These are phyloP conservation scores for Gambusia yucatana DNA, from an alignment of 2,797 vertebrate species.

Conservation along the genomic window DNA sequence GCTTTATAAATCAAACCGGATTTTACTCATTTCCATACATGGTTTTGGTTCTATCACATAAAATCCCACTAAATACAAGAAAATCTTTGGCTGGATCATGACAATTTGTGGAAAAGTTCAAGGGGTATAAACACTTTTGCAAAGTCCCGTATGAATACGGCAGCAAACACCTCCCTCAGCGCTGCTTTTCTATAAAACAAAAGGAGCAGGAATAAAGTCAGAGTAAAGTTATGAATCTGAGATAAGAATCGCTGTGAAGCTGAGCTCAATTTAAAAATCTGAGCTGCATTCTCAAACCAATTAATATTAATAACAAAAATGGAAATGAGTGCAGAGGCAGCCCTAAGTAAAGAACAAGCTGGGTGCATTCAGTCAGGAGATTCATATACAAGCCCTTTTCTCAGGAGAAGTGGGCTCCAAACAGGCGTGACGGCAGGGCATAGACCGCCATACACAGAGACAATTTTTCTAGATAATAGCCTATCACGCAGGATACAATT, in stretches of 20 bases:
- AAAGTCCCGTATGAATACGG: neutral
- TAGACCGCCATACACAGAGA: conserved; percentile 94
- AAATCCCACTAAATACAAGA: neutral
- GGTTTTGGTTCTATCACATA: neutral
- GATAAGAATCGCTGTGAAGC: conserved; percentile 81
- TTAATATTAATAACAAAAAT: conserved; percentile 89
- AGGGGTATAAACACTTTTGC: neutral
- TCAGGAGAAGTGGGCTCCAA: conserved; percentile 94
- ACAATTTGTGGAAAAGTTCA: neutral
- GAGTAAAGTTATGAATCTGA: conserved; percentile 79
- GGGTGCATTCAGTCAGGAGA: conserved; percentile 87
- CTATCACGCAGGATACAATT: conserved; percentile 99
- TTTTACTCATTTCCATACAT: neutral
- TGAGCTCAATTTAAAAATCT: conserved; percentile 79
- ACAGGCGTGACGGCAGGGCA: conserved; percentile 93
- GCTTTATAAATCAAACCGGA: neutral
- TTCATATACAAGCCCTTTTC: conserved; percentile 91
- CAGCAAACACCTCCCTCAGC: conserved; percentile 41
- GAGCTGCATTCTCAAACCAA: conserved; percentile 81
- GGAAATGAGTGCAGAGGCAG: conserved; percentile 80
- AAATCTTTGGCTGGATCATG: neutral
- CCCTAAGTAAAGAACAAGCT: conserved; percentile 80
- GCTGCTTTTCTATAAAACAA: conserved; percentile 35
- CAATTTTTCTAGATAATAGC: conserved; percentile 99
- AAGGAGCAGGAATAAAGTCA: conserved; percentile 42